Base-by-base conservation (phyloP, 2,888 invertebrate genomes). In the Matsumyia berberina region DNA sequence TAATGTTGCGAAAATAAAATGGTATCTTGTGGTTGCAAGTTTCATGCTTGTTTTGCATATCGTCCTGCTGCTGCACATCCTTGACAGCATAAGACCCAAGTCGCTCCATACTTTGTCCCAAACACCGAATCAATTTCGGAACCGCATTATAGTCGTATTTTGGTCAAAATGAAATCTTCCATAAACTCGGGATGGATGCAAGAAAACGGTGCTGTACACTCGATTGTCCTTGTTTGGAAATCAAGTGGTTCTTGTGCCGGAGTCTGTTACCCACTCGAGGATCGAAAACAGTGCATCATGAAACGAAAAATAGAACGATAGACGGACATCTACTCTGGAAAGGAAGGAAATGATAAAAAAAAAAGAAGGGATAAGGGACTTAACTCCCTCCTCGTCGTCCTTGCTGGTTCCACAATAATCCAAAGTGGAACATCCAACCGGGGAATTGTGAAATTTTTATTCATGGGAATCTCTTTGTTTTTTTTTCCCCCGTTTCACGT, bases 361-460 rank as follows among this genome's bases (percentile, higher is more conserved):
- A 42, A 55, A 19, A 1, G 5, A 55, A 12, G 7, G n/a, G n/a
- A 3, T n/a, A n/a, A 5, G 35, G 9, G 24, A 24, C 24, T 24
- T 24, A 24, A 24, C 11, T 24, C 4, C 7, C 1, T 24, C 15
- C 0, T 24, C 39, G n/a, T 11, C 2, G 2, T 24, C 24, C 4
- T 24, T 19, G 46, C 12, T 24, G 19, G 39, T 42, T 42, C 29
- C 42, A 31, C 19, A 5, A 29, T 15, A 31, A 42, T 19, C 46
- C 60, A 55, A 77, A 77, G 77, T 77, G 62, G 77, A 62, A 55
- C 77, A 69, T 42, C 51, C 42, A 58, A 29, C 60, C 7, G 12
- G 70, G 69, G 77, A 70, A 69, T 78, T 69, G 62, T 53, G 53
- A 53, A 78, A 70, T 78, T 69, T 69, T 62, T 70, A 69, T 77